phyloP scores from a whole-genome alignment of 2,797 vertebrate genomes.

The Pyrrhura leucotis region DNA sequence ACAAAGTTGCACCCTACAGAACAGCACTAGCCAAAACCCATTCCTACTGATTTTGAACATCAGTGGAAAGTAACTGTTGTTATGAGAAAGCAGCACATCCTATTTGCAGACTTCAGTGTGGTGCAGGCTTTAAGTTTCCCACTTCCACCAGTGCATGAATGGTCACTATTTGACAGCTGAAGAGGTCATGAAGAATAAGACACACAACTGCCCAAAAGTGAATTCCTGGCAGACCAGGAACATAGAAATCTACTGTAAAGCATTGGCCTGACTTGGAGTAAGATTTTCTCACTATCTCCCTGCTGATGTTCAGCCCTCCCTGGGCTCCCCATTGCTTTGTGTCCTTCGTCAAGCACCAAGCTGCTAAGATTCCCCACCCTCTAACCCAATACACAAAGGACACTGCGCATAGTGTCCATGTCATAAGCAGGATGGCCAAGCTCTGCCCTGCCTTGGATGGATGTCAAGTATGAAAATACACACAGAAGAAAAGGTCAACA shows the following conservation, averaged over 20 bases:
- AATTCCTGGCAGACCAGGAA: background rate
- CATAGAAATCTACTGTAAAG: background rate
- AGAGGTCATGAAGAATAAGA: background rate
- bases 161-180: background rate
- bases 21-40: background rate
- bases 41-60: background rate
- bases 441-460: background rate
- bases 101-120: background rate
- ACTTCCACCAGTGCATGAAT: background rate
- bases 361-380: accelerated
- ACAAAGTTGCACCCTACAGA: background rate
- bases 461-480: background rate
- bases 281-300: background rate
- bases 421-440: background rate
- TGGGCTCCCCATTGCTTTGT: background rate
- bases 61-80: background rate
- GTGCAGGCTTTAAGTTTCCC: background rate
- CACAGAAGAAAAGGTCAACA: background rate
- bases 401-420: accelerated
- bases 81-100: background rate
- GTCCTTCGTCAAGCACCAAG: background rate
- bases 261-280: background rate
- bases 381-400: accelerated
- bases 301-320: background rate
- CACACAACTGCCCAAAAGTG: background rate